A percentile compares a stretch with the other conserved stretches of the same genome.
Conservation (phyloP, 2,113 vertebrate genomes). For the Amblyopsis rosae region DNA sequence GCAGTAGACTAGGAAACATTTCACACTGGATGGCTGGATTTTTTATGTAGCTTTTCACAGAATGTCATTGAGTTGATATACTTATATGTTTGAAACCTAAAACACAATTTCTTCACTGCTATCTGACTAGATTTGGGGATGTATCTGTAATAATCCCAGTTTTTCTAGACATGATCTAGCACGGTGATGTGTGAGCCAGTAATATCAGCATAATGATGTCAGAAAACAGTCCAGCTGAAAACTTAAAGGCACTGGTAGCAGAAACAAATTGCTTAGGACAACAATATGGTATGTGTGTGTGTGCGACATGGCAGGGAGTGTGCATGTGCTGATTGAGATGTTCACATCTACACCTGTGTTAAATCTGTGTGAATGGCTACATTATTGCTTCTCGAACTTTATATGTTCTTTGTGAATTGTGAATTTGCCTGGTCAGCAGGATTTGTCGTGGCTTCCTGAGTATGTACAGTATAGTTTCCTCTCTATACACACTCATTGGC, state of each 20-base stretch:
- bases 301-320: neutral
- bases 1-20: too few relatives aligned
- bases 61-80: conserved; percentile 10
- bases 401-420: conserved; percentile 42
- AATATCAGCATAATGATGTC: conserved; percentile 40
- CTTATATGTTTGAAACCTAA: conserved; percentile 28
- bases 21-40: too few relatives aligned
- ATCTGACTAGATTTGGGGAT: conserved; percentile 11
- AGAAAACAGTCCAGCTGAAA: conserved; percentile 37
- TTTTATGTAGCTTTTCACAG: conserved; percentile 3
- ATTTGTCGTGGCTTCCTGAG: conserved; percentile 29
- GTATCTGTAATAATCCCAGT: neutral
- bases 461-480: conserved; percentile 19
- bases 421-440: conserved; percentile 52
- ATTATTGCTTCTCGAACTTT: conserved; percentile 10
- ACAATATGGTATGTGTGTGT: conserved; percentile 25
- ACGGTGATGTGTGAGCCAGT: conserved; percentile 3
- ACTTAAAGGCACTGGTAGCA: conserved; percentile 37
- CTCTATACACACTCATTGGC: conserved; percentile 6
- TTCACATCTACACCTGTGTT: neutral
- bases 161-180: conserved; percentile 43
- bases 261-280: conserved; percentile 25
- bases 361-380: conserved; percentile 22
- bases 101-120: conserved; percentile 15
- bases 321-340: neutral